Percentiles rank a stretch among this genome's conserved stretches.
Conservation (phyloP, 2,888 invertebrate genomes). For the Plusia festucae region DNA sequence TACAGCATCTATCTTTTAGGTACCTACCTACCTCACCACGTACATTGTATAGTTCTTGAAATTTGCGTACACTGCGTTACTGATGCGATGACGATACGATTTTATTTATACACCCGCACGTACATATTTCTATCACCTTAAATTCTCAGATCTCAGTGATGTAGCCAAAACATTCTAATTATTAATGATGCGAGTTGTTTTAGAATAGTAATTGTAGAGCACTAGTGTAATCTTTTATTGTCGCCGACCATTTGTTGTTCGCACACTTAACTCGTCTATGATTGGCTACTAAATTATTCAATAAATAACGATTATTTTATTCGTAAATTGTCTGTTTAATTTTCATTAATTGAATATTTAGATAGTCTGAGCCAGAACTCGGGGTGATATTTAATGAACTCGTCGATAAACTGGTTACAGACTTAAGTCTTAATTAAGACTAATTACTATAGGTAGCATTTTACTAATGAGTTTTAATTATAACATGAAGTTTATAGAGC, state of each 20-base stretch:
- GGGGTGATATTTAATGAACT: slow-evolving; percentile 8
- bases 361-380: slow-evolving; percentile 26
- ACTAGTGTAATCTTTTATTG: slow-evolving; percentile 30
- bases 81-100: slow-evolving; percentile 25
- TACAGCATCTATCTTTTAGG: too few relatives aligned
- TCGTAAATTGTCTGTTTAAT: slow-evolving; percentile 25
- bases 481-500: neutral
- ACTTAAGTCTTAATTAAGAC: neutral
- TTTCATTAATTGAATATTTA: slow-evolving; percentile 32
- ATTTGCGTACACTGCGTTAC: neutral
- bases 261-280: slow-evolving; percentile 5
- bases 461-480: neutral
- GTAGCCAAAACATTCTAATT: slow-evolving; percentile 48
- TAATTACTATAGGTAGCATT: neutral
- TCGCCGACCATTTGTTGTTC: slow-evolving; percentile 33
- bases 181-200: slow-evolving; percentile 39
- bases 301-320: slow-evolving; percentile 26
- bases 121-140: slow-evolving; percentile 42
- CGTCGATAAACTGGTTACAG: neutral
- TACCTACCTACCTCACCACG: too few relatives aligned
- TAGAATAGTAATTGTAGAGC: slow-evolving; percentile 18
- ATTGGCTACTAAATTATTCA: slow-evolving; percentile 21
- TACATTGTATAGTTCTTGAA: too few relatives aligned
- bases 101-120: slow-evolving; percentile 40
- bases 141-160: slow-evolving; percentile 23